Base-by-base conservation (phyloP, 2,113 vertebrate species). In the Istiophorus platypterus region DNA sequence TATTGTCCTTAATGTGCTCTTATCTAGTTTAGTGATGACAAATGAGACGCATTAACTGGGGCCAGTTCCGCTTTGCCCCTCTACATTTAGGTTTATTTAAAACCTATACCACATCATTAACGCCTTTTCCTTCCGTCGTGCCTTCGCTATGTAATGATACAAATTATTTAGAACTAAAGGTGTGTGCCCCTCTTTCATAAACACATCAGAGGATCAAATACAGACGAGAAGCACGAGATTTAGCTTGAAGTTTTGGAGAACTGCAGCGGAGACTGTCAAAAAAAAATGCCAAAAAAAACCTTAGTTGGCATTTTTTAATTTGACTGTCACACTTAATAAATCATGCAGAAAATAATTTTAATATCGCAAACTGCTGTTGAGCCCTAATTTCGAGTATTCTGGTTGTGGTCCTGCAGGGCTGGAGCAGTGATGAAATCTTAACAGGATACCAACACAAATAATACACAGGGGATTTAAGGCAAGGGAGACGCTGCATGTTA, bases 321-420 rank as follows among this genome's bases (percentile, higher is more conserved):
- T 29, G 2, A 18, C 1, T 45, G 22, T 37, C 1, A 26, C n/a
- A 22, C 8, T 41, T 59, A 26, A 22, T 17, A 11, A 37, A 56
- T 31, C 8, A 64, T 2, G 31, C n/a, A 20, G 31, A 0, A 47
- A 76, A 29, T 7, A 2, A 31, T 18, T 34, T 57, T 14, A 1
- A 34, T 4, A 4, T 73, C 8, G 3, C 31, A n/a, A 52, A 29
- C 14, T 72, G 20, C 62, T 72, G 39, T 51, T 47, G 5, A 42
- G 6, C 22, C 12, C 39, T 62, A 0, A n/a, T 51, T n/a, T 74
- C 5, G 3, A 22, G 1, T 13, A 14, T 13, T 41, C 1, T 76
- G 74, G 31, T 49, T 22, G 47, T 54, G 20, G 12, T 73, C 15
- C 71, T 74, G 18, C 22, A 34, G 54, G 39, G 22, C 42, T 68